Evolutionary conservation across 1,140 invertebrate species (phyloP), one percentile per base, ranked within the genome.

Genomic region (Caerostris darwini): DNA sequence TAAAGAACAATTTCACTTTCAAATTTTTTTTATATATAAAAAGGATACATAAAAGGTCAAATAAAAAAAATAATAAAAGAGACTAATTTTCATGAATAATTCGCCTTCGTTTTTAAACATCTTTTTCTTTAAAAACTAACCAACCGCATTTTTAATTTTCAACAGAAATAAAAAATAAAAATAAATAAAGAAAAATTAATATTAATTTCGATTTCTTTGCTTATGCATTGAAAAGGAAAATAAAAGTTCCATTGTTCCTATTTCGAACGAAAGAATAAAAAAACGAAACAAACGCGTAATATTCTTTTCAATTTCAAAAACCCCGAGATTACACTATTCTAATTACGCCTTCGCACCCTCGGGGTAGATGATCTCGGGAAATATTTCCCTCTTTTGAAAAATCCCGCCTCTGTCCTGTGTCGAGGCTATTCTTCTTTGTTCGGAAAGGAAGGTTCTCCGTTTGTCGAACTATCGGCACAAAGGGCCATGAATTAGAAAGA

Each of bases 101-200:
- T 77, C 10, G 71, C 34, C 19, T 77, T 77, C 50, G 71, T 77
- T 77, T 34, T 53, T 61, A 50, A 77, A 34, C 82, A 58, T 58
- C 8, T 57, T 54, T 85, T 19, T n/a, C n/a, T n/a, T n/a, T 34
- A 57, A 85, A 85, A 85, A 57, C 17, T 85, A 58, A n/a, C 82
- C 14, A 57, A 58, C 54, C n/a, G 50, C 10, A 56, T 8, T 6
- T n/a, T 54, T 34, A 8, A 77, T 3, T 4, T 3, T 14, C 56
- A 85, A 58, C 5, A 85, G n/a, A 77, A n/a, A 77, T 5, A 77
- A 19, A 77, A 57, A 90, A 89, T 82, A 95, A 94, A 57, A 8
- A 0, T n/a, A 57, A 58, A 85, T 14, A 58, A 57, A 57, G n/a
- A 83, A 83, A 56, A 56, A 6, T 50, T 77, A 53, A 77, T 77